Percentiles rank a stretch among this genome's conserved stretches.
Conservation (phyloP, 1,140 invertebrate genomes). For the Zaprionus lachaisei region DNA sequence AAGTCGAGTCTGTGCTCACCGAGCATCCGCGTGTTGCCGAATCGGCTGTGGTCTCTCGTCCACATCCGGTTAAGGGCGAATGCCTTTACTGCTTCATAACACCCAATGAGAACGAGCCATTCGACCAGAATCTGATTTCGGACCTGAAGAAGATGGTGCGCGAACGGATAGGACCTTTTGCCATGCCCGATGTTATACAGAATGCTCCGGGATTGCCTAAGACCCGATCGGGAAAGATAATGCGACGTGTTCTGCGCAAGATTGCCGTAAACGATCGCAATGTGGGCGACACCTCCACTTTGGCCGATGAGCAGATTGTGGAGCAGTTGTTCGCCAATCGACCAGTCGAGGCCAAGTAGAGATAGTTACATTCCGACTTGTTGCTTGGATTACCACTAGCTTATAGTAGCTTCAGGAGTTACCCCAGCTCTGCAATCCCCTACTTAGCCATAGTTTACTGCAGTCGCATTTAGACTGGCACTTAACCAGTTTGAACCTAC, state of each 20-base stretch:
- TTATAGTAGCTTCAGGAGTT: constrained; percentile 35
- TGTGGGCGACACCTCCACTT: constrained; percentile 96
- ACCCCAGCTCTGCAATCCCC: constrained; percentile 35
- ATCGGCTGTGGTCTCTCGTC: constrained; percentile 97
- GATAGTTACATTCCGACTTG: constrained; percentile 3
- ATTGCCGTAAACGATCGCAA: constrained; percentile 94
- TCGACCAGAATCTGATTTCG: constrained; percentile 89
- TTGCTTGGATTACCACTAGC: constrained; percentile 25
- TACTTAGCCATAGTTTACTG: constrained; percentile 40
- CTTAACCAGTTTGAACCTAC: constrained; percentile 24
- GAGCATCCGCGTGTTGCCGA: constrained; percentile 94
- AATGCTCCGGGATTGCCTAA: constrained; percentile 96
- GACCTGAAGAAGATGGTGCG: constrained; percentile 94
- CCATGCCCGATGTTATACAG: constrained; percentile 97
- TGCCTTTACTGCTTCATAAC: constrained; percentile 98
- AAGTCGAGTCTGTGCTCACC: constrained; percentile 96
- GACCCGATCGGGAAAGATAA: constrained; percentile 99
- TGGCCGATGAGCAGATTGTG: constrained; percentile 95
- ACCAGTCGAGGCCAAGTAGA: constrained; percentile 85
- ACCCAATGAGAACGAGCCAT: constrained; percentile 90
- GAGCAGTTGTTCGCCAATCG: constrained; percentile 91
- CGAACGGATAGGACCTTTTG: constrained; percentile 97
- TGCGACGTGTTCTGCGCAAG: constrained; percentile 97
- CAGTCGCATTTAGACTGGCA: constrained; percentile 43
- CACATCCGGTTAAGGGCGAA: constrained; percentile 97